Percentiles rank a stretch among this genome's conserved stretches.
Evolutionary conservation across 2,888 invertebrate genomes (phyloP).

Genomic region (Apodemia zela): DNA sequence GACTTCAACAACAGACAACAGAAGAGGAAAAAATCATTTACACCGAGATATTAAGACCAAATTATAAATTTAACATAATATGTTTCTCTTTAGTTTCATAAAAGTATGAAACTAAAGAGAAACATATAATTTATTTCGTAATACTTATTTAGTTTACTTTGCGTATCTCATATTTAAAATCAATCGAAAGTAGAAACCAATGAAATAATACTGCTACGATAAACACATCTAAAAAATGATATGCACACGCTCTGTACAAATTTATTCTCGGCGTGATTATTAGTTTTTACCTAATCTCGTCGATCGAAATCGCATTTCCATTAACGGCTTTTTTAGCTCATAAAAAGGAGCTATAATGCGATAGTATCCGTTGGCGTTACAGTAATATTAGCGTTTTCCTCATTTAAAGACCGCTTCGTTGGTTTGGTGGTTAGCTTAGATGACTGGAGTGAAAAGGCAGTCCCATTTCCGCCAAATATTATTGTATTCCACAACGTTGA

Average conservation of each 20-base stretch:
- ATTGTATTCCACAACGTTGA: too few species aligned
- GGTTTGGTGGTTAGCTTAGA: not conserved
- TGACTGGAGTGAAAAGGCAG: not conserved
- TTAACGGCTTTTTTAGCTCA: slow-evolving; percentile 4
- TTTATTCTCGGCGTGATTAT: slow-evolving; percentile 33
- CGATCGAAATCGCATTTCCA: slow-evolving; percentile 27
- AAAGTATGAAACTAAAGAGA: too few species aligned
- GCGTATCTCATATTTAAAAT: not conserved
- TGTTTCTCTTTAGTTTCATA: too few species aligned
- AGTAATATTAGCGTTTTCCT: slow-evolving; percentile 17
- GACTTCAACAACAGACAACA: too few species aligned
- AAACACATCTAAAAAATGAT: not conserved
- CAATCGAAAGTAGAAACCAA: not conserved
- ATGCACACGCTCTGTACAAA: not conserved
- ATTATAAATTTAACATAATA: too few species aligned
- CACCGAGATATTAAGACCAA: too few species aligned
- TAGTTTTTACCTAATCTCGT: slow-evolving; percentile 30
- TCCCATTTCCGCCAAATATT: not conserved
- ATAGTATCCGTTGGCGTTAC: not conserved
- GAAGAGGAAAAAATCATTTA: too few species aligned
- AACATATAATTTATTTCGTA: too few species aligned
- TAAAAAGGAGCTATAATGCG: slow-evolving; percentile 28
- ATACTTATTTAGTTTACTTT: too few species aligned
- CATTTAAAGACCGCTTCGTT: not conserved
- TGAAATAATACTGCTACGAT: not conserved